phyloP scores from a whole-genome alignment of 2,797 vertebrate species.

The Protosalanx chinensis region DNA sequence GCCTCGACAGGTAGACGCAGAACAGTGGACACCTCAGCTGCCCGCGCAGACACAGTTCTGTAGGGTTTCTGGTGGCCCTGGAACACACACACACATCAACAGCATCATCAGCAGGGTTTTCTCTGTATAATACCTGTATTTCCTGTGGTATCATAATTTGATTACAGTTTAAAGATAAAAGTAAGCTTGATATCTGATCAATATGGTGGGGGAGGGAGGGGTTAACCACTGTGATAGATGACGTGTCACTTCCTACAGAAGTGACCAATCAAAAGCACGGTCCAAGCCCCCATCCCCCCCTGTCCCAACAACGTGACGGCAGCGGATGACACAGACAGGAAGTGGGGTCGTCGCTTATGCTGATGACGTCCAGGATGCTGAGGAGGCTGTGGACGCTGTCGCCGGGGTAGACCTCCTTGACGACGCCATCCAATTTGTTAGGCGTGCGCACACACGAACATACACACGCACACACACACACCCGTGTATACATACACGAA shows the following conservation, averaged over 20 bases:
- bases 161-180: neutral
- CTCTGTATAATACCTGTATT: neutral
- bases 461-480: neutral
- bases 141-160: neutral
- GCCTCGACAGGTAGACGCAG: constrained; percentile 90
- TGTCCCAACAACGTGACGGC: no score
- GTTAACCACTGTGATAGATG: no score
- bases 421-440: constrained; percentile 74
- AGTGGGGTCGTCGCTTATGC: constrained; percentile 64
- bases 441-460: neutral
- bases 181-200: no score
- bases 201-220: no score
- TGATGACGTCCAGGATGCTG: constrained; percentile 96
- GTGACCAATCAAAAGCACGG: no score
- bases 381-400: constrained; percentile 97
- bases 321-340: neutral
- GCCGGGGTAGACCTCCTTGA: constrained; percentile 92
- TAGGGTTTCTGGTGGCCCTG: constrained; percentile 95
- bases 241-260: no score
- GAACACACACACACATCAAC: constrained; percentile 31
- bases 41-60: constrained; percentile 86
- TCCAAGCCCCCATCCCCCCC: no score
- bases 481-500: no score
- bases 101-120: neutral
- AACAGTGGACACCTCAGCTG: constrained; percentile 86